Base-by-base conservation (phyloP, 2,888 invertebrate species). In the Folsomia manolachei region DNA sequence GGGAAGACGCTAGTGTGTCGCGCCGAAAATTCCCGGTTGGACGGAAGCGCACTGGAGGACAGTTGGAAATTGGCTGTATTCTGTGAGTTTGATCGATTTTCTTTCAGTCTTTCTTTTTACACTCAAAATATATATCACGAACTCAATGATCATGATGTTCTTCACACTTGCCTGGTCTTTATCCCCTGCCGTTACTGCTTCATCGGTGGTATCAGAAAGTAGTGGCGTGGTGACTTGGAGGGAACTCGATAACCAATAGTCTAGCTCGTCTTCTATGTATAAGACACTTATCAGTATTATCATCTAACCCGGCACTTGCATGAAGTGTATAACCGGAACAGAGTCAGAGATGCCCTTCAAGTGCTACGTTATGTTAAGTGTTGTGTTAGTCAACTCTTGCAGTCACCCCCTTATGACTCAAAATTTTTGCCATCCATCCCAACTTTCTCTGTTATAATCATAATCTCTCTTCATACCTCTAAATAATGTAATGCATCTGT, bases 51-150 rank as follows among this genome's bases (percentile, higher is more conserved):
- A 24, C 88, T 90, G 75, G 94, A 95, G 84, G 90, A 92, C 76
- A 89, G 89, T 66, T 89, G 93, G 88, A 90, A 90, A 82, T 87
- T 95, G 73, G 91, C 93, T 85, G 90, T 95, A 79, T 91, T 91
- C 85, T 95, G 95, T 95, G 86, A 93, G 94, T 69, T 66, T 74
- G 53, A 62, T 68, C 52, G 21, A 39, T 69, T 68, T 70, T 71
- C 68, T 53, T 52, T 72, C 64, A 26, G 21, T 24, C 65, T 68
- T 70, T 71, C 68, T 53, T 52, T 72, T 60, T 51, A n/a, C 64
- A 53, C 26, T n/a, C 14, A 23, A 64, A 39, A 39, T 9, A 39
- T 39, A 39, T 39, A 39, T 39, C 39, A 39, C 39, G 39, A 39
- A 39, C 39, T n/a, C n/a, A 14, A 39, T 39, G 39, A 39, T 39